These are phyloP conservation scores for Phyllostomus discolor DNA, from an alignment of 2,113 vertebrate genomes.

Conservation along the genomic window DNA sequence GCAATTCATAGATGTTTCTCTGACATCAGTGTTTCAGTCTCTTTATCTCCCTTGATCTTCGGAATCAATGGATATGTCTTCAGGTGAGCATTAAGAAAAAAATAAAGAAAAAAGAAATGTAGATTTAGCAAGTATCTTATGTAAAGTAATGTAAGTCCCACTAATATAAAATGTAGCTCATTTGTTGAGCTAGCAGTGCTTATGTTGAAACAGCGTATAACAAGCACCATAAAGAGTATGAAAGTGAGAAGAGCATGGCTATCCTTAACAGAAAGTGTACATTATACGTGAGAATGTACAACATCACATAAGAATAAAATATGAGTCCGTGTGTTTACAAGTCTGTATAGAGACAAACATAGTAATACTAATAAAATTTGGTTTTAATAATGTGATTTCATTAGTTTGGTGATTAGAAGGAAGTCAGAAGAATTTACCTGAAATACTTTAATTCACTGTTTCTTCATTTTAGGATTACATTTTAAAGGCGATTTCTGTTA, in stretches of 20 bases:
- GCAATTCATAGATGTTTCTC: no score
- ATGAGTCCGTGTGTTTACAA: not conserved
- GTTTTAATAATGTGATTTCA: not conserved
- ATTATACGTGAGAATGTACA: not conserved
- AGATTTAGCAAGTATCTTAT: not conserved
- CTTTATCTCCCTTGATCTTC: no score
- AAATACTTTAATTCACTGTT: not conserved
- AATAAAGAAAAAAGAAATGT: not conserved
- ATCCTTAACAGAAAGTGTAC: not conserved
- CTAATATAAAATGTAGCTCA: not conserved
- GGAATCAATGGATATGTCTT: no score
- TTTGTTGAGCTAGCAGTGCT: not conserved
- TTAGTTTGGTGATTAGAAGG: not conserved
- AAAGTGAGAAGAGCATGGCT: not conserved
- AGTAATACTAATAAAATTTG: not conserved
- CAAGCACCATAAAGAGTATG: not conserved
- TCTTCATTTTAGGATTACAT: constrained; percentile 67
- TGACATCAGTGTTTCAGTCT: no score
- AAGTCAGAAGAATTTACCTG: not conserved
- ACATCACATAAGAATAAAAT: not conserved
- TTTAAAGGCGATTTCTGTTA: constrained; percentile 78
- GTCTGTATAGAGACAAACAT: not conserved
- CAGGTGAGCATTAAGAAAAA: no score
- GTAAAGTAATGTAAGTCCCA: not conserved
- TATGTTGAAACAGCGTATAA: not conserved